These are phyloP conservation scores for Poecilia gillii DNA, from an alignment of 2,797 vertebrate species.

Conservation along the genomic window DNA sequence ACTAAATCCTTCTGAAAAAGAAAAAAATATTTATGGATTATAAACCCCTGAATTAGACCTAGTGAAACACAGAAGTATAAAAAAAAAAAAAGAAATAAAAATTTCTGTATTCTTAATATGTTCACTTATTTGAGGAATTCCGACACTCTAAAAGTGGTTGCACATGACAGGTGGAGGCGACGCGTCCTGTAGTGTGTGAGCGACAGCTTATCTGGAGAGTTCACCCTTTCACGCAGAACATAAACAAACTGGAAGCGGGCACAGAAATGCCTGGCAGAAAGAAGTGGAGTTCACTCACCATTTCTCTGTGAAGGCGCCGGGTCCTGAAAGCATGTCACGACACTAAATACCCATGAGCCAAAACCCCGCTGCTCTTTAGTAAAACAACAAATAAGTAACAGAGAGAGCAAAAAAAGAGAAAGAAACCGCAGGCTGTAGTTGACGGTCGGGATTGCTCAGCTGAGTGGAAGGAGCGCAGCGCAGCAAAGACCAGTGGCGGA, in stretches of 20 bases:
- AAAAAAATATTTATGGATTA: neutral
- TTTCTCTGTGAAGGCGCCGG: constrained; percentile 54
- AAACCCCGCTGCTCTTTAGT: constrained; percentile 25
- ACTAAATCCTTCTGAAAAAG: neutral
- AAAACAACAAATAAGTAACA: neutral
- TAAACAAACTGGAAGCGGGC: too few species aligned
- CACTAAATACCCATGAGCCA: constrained; percentile 55
- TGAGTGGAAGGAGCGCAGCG: constrained; percentile 2
- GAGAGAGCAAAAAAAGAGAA: neutral
- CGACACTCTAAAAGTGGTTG: neutral
- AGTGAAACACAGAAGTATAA: neutral
- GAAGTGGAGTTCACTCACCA: constrained; percentile 57
- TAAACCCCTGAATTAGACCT: too few species aligned
- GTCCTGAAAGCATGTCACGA: constrained; percentile 59
- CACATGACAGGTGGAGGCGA: constrained; percentile 3
- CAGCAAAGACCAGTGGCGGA: constrained; percentile 5
- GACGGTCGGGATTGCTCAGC: constrained; percentile 3
- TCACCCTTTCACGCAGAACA: constrained; percentile 18
- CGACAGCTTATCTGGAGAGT: constrained; percentile 15
- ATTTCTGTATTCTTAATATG: neutral
- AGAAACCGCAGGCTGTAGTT: neutral
- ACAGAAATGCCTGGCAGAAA: neutral
- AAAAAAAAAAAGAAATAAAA: neutral
- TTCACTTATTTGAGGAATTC: neutral
- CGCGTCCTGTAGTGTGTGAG: neutral